phyloP scores from a whole-genome alignment of 2,113 vertebrate species.

The Cyanoderma ruficeps region DNA sequence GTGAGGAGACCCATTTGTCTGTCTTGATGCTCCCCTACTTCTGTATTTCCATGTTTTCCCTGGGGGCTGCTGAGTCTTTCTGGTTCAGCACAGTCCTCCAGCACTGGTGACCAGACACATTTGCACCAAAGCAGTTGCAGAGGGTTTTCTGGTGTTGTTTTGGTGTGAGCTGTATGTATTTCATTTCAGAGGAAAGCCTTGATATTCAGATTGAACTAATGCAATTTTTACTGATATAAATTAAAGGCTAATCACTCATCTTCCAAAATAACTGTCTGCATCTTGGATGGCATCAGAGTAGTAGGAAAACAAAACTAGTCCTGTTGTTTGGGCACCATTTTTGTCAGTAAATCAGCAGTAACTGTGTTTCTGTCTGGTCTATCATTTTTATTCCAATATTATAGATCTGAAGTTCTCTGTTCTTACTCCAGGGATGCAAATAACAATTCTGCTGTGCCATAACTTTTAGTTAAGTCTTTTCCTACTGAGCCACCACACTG shows the following conservation, averaged over 20 bases:
- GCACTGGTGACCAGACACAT: accelerated
- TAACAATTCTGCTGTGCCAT: neutral
- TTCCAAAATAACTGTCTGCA: neutral
- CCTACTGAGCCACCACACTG: neutral
- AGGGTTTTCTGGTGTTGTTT: neutral
- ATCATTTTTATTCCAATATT: conserved; percentile 1
- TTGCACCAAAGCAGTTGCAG: neutral
- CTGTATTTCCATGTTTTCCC: neutral
- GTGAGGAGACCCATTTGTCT: neutral
- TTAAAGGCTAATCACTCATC: neutral
- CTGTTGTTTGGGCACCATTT: neutral
- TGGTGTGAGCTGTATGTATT: neutral
- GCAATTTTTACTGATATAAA: neutral
- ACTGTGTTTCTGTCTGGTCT: neutral
- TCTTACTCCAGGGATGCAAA: neutral
- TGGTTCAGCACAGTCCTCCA: neutral
- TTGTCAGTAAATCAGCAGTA: neutral
- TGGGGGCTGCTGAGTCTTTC: neutral
- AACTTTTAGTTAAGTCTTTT: neutral
- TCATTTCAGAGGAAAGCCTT: neutral
- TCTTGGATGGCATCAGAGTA: neutral
- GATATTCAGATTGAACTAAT: neutral
- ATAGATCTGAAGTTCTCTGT: neutral
- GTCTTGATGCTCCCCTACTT: neutral
- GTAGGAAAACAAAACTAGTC: neutral